Evolutionary conservation across 2,797 vertebrate species (phyloP).

Genomic region (Melanotaenia pygmaea): DNA sequence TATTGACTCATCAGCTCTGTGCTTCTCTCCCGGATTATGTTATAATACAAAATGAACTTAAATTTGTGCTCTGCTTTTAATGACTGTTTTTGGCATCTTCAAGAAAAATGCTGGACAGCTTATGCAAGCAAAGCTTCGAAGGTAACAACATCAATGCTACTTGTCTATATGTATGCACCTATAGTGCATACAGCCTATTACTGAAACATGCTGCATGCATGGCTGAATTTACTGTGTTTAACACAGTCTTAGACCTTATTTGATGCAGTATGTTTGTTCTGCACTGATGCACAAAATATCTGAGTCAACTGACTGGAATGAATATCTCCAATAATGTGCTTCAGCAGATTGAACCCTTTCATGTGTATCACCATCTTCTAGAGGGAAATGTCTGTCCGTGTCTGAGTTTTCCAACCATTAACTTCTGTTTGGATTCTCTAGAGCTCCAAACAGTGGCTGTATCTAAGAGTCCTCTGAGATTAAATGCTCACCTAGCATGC

Average conservation of each 20-base stretch:
- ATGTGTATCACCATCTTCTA: conserved; percentile 19
- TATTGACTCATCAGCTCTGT: not conserved
- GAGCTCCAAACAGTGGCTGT: conserved; percentile 19
- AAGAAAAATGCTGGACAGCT: conserved; percentile 14
- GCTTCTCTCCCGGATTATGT: conserved; percentile 9
- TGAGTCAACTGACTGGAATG: conserved; percentile 39
- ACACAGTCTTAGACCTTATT: conserved; percentile 32
- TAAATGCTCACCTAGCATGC: conserved; percentile 18
- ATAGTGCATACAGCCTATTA: conserved; percentile 33
- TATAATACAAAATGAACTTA: conserved; percentile 17
- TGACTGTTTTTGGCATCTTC: conserved; percentile 33
- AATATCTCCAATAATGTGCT: conserved; percentile 45
- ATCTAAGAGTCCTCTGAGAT: conserved; percentile 37
- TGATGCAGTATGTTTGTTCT: conserved; percentile 33
- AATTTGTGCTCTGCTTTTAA: conserved; percentile 42
- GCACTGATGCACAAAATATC: conserved; percentile 35
- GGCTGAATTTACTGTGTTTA: conserved; percentile 34
- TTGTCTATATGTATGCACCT: conserved; percentile 1
- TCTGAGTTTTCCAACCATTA: conserved; percentile 29
- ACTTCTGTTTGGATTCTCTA: conserved; percentile 21
- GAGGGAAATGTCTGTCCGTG: conserved; percentile 22
- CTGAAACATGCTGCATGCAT: conserved; percentile 29
- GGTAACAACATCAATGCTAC: not conserved
- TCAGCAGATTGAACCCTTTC: conserved; percentile 47
- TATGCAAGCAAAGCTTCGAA: conserved; percentile 27